Evolutionary conservation across 2,888 invertebrate genomes (phyloP).

Genomic region (Caenorhabditis sp.): DNA sequence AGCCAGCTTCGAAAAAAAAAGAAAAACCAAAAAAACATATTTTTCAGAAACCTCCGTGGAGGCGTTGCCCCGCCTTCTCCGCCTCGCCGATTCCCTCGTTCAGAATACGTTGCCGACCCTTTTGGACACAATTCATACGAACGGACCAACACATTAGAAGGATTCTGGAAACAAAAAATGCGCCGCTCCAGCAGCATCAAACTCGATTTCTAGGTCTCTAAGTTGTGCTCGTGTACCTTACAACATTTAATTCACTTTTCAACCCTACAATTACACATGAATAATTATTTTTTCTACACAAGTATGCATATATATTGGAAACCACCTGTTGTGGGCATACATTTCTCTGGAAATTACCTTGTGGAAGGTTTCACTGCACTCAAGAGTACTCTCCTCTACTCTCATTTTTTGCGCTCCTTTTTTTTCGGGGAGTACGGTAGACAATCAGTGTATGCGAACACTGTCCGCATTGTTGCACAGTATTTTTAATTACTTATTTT

Average conservation of each 20-base stretch:
- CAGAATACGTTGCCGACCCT: constrained; percentile 71
- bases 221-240: neutral
- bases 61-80: constrained; percentile 44
- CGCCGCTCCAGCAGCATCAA: constrained; percentile 67
- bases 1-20: neutral
- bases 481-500: neutral
- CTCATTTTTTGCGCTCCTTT: neutral
- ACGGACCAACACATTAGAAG: constrained; percentile 73
- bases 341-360: too few species aligned
- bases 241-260: neutral
- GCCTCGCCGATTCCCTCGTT: constrained; percentile 67
- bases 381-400: too few species aligned
- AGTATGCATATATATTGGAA: too few species aligned
- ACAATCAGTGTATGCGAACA: constrained; percentile 8
- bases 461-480: constrained; percentile 36
- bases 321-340: too few species aligned
- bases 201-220: constrained; percentile 65
- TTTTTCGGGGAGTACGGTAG: neutral
- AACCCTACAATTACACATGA: neutral
- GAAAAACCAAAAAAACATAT: too few species aligned
- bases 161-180: constrained; percentile 75
- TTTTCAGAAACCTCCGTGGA: constrained; percentile 64
- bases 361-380: too few species aligned
- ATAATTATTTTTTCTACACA: neutral
- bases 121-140: constrained; percentile 77